Percentiles rank a stretch among this genome's conserved stretches.
Conservation (phyloP, 1,140 invertebrate species). For the Samia ricini region DNA sequence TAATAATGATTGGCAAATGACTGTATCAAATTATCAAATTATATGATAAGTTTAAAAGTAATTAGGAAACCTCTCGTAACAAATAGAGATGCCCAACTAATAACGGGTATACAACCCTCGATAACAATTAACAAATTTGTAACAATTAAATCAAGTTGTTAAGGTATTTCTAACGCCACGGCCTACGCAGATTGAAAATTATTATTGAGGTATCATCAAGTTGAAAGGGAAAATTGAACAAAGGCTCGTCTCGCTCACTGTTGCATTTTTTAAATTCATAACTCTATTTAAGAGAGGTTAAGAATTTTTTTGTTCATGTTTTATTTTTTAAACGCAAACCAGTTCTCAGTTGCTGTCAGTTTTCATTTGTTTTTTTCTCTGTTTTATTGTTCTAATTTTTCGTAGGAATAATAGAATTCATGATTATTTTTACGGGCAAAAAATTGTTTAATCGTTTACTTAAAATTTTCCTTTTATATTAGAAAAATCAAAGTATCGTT, state of each 20-base stretch:
- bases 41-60: not conserved
- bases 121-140: constrained; percentile 14
- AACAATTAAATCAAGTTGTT: constrained; percentile 12
- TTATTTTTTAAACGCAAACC: not conserved
- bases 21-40: too few relatives aligned
- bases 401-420: too few relatives aligned
- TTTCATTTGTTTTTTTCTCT: not conserved
- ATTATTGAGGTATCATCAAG: not conserved
- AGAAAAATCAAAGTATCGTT: too few relatives aligned
- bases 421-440: too few relatives aligned
- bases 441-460: too few relatives aligned
- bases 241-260: not conserved
- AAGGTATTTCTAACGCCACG: not conserved
- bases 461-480: too few relatives aligned
- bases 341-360: not conserved
- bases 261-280: constrained; percentile 1
- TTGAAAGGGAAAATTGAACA: constrained; percentile 4
- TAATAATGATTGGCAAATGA: too few relatives aligned
- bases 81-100: constrained; percentile 1
- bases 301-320: not conserved
- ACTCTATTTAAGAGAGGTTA: not conserved
- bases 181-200: not conserved
- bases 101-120: constrained; percentile 1
- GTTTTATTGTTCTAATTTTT: not conserved
- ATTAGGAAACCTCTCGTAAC: not conserved